A percentile compares a stretch with the other conserved stretches of the same genome.
Evolutionary conservation across 2,113 vertebrate genomes (phyloP).

Genomic region (Leucosticte australis): DNA sequence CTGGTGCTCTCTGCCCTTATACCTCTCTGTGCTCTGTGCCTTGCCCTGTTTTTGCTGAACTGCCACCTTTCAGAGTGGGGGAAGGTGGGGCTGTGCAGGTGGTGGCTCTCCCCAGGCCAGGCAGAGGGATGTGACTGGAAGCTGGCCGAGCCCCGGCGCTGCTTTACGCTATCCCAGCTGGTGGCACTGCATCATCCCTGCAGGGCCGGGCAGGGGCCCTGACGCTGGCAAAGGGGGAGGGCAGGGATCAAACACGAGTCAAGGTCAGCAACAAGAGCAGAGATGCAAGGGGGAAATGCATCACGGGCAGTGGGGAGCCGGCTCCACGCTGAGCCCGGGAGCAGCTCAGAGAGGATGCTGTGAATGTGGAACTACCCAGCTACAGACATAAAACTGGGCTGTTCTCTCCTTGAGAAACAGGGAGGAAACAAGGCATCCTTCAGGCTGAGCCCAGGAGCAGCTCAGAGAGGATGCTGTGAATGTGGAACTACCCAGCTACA

Average conservation of each 20-base stretch:
- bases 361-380: not conserved
- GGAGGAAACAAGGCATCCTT: not conserved
- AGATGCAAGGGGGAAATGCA: not conserved
- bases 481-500: not conserved
- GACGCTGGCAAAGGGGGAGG: not conserved
- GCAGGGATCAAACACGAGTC: not conserved
- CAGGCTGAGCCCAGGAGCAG: not conserved
- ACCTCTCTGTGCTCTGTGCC: not conserved
- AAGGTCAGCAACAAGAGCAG: not conserved
- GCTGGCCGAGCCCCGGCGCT: not conserved
- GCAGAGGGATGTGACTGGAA: conserved; percentile 10
- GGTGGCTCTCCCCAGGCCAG: not conserved
- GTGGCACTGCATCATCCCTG: conserved; percentile 7
- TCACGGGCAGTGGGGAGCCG: accelerated
- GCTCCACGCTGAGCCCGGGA: accelerated
- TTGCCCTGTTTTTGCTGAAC: not conserved
- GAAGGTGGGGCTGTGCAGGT: not conserved
- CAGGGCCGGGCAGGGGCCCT: not conserved
- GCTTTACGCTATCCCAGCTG: conserved; percentile 9
- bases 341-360: not conserved
- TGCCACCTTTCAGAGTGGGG: not conserved
- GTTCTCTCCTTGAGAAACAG: not conserved
- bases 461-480: not conserved
- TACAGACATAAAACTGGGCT: not conserved
- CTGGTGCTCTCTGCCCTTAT: not conserved